Evolutionary conservation across 2,888 invertebrate genomes (phyloP), one percentile per base, ranked within the genome.

Genomic region (Eulithis testata): DNA sequence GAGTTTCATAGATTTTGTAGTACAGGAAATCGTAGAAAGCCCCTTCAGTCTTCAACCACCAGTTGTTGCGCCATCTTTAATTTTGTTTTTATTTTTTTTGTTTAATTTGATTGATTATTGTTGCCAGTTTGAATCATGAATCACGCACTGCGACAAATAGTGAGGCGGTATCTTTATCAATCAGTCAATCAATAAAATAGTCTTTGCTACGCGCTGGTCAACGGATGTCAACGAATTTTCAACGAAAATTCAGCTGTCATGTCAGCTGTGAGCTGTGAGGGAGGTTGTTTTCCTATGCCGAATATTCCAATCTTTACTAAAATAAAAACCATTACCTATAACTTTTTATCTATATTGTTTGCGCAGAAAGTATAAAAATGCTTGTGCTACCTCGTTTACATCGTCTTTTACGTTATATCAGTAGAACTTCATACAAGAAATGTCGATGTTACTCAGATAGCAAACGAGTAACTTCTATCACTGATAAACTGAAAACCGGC

Each of bases 401-500:
- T 40, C 78, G 80, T 58, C 72, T 87, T 0, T 50, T 81, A 14
- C 79, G 71, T 44, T 59, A 78, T 52, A 44, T 83, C 3, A 79
- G 69, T 43, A 75, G 70, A 68, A 65, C 65, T 60, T 66, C 73
- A 11, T 73, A 76, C 36, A 80, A 65, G 70, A 82, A 79, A 66
- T 85, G 85, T 70, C 81, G 85, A 67, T 88, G 83, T 82, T 86
- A 81, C 67, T 84, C 87, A 0, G 79, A 83, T 37, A 69, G 71
- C 36, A 68, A 71, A 65, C 77, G 76, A 37, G 49, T 76, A 45
- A 71, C 60, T 76, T 76, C 74, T 51, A 74, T 82, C 36, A 87
- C 85, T 72, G 81, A 87, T 68, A 90, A 88, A 82, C 76, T 94
- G 51, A 86, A 89, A 80, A 81, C 91, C 31, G 95, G 95, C 0